phyloP scores from a whole-genome alignment of 2,888 invertebrate species.

The Fissipunctia ypsillon region DNA sequence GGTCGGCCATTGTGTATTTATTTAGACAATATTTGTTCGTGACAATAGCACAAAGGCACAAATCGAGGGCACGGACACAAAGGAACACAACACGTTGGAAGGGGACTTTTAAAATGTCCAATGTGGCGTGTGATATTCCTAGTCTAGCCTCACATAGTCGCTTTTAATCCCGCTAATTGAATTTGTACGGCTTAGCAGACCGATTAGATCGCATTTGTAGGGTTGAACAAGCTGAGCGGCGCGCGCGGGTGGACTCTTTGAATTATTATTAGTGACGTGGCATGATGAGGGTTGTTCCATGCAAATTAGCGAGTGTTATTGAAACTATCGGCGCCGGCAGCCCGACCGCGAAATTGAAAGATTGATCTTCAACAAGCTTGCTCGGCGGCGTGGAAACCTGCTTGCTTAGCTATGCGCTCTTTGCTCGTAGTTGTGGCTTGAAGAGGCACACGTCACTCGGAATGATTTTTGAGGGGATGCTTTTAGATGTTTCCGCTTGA shows the following conservation, averaged over 20 bases:
- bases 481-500: constrained; percentile 32
- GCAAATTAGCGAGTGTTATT: constrained; percentile 70
- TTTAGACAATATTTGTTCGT: constrained; percentile 53
- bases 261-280: constrained; percentile 69
- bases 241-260: constrained; percentile 67
- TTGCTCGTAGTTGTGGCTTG: constrained; percentile 48
- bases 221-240: constrained; percentile 69
- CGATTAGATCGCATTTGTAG: constrained; percentile 77
- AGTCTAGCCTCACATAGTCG: constrained; percentile 65
- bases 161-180: constrained; percentile 77
- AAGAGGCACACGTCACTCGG: constrained; percentile 59
- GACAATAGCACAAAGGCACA: constrained; percentile 58
- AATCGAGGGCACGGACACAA: constrained; percentile 45
- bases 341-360: constrained; percentile 67
- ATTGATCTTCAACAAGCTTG: constrained; percentile 67
- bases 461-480: constrained; percentile 50
- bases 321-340: constrained; percentile 64
- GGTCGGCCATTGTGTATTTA: constrained; percentile 37
- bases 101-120: constrained; percentile 53
- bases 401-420: constrained; percentile 60
- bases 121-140: constrained; percentile 60
- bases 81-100: constrained; percentile 38
- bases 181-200: constrained; percentile 79
- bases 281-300: constrained; percentile 67
- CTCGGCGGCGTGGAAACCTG: constrained; percentile 56